Evolutionary conservation across 2,888 invertebrate species (phyloP).

Genomic region (Tillus elongatus): DNA sequence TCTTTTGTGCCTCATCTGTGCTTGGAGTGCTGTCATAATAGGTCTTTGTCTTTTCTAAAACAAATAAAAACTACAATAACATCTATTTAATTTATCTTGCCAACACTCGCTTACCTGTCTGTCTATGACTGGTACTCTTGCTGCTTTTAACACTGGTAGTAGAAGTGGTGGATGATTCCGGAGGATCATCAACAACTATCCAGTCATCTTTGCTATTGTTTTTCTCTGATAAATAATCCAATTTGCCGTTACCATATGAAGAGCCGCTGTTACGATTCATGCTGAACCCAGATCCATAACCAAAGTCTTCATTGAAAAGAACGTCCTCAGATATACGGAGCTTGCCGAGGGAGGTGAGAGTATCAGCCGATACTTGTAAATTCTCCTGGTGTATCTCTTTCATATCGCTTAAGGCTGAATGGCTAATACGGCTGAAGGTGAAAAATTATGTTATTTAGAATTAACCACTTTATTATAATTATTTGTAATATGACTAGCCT

Average conservation of each 20-base stretch:
- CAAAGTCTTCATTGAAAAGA: conserved; percentile 46
- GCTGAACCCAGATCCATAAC: conserved; percentile 48
- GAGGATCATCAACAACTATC: conserved; percentile 40
- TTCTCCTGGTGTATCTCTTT: conserved; percentile 80
- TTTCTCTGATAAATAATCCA: conserved; percentile 21
- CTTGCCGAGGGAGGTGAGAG: conserved; percentile 39
- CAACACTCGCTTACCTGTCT: no score
- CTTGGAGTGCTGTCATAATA: conserved; percentile 26
- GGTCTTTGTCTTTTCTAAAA: conserved; percentile 16
- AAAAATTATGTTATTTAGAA: conserved; percentile 14
- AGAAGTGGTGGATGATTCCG: conserved; percentile 22
- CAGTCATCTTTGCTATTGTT: conserved; percentile 35
- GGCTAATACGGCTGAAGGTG: conserved; percentile 56
- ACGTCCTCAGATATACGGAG: conserved; percentile 39
- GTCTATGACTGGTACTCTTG: no score
- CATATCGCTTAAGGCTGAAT: conserved; percentile 88
- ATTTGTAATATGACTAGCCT: no score
- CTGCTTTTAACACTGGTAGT: no score
- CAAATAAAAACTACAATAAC: no score
- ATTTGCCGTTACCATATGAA: conserved; percentile 21
- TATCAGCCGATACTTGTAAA: conserved; percentile 41
- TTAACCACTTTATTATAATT: no score
- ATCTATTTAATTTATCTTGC: conserved; percentile 20
- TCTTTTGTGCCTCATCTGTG: conserved; percentile 79
- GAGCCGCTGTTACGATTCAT: conserved; percentile 47